Evolutionary conservation across 2,888 invertebrate genomes (phyloP), one percentile per base, ranked within the genome.

Genomic region (Actias luna): DNA sequence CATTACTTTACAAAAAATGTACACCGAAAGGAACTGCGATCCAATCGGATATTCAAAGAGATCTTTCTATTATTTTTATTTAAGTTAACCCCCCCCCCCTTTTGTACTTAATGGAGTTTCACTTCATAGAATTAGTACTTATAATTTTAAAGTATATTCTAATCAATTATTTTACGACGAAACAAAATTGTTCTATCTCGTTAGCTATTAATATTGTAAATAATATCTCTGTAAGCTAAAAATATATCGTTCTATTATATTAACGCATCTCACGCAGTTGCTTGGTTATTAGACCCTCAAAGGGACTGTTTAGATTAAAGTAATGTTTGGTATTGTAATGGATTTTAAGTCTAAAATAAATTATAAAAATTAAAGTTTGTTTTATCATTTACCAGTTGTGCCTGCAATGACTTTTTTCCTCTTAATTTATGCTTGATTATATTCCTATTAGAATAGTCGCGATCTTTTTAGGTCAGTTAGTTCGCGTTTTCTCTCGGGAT

Each of bases 341-440:
- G 66, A 74, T 79, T 86, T 87, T 84, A 87, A 88, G 88, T 86
- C 85, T 18, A 77, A 78, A 83, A 84, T 81, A 84, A 87, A 84
- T 82, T 59, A 14, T 58, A 46, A 27, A 46, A 27, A 60, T 62
- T 58, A 42, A 39, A 33, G 18, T 42, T n/a, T n/a, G 42, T 62
- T 42, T 55, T 33, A n/a, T 62, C 58, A 55, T 58, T 29, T 39
- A 61, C 22, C 14, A 25, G n/a, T n/a, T n/a, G n/a, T n/a, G n/a
- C n/a, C n/a, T n/a, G n/a, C n/a, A n/a, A n/a, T n/a, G n/a, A n/a
- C n/a, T n/a, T n/a, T n/a, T n/a, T n/a, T n/a, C n/a, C n/a, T n/a
- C n/a, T n/a, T n/a, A n/a, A n/a, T n/a, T n/a, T n/a, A n/a, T n/a
- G n/a, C n/a, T n/a, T n/a, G n/a, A n/a, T n/a, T n/a, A n/a, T n/a